Evolutionary conservation across 1,140 invertebrate genomes (phyloP).

Genomic region (Halesus radiatus): DNA sequence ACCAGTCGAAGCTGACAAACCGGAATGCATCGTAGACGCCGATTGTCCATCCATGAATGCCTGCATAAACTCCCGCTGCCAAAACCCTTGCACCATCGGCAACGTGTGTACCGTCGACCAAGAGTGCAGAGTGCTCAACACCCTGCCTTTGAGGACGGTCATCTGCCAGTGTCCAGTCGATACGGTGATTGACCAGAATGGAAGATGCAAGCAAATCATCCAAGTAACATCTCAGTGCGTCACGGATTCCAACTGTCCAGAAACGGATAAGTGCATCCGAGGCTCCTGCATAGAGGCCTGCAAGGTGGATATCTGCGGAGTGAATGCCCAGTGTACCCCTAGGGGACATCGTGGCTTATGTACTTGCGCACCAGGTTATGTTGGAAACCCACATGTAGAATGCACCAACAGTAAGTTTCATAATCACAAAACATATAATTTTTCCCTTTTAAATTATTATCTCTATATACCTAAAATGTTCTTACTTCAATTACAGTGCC

Average conservation of each 20-base stretch:
- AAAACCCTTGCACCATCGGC: slow-evolving; percentile 80
- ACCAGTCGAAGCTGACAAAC: slow-evolving; percentile 54
- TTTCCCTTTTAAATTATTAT: neutral
- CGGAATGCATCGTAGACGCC: slow-evolving; percentile 80
- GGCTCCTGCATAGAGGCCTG: slow-evolving; percentile 87
- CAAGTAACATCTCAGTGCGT: slow-evolving; percentile 73
- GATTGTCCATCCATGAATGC: slow-evolving; percentile 82
- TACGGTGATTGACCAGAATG: slow-evolving; percentile 72
- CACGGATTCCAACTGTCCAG: slow-evolving; percentile 81
- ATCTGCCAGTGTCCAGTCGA: slow-evolving; percentile 83
- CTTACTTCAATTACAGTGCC: slow-evolving; percentile 64
- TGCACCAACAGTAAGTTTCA: slow-evolving; percentile 75
- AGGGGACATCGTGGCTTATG: slow-evolving; percentile 83
- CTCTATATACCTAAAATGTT: neutral
- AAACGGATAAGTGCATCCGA: slow-evolving; percentile 79
- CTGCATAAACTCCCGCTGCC: slow-evolving; percentile 83
- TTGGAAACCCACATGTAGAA: slow-evolving; percentile 86
- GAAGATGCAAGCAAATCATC: slow-evolving; percentile 65
- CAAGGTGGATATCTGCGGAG: slow-evolving; percentile 81
- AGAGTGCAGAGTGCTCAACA: slow-evolving; percentile 83
- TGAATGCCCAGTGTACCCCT: slow-evolving; percentile 87
- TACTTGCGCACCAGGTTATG: slow-evolving; percentile 82
- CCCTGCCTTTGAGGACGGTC: slow-evolving; percentile 82
- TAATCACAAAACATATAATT: slow-evolving; percentile 5
- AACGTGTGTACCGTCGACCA: slow-evolving; percentile 82